Conservation (phyloP, 2,113 vertebrate genomes). For the Galbula dea region DNA sequence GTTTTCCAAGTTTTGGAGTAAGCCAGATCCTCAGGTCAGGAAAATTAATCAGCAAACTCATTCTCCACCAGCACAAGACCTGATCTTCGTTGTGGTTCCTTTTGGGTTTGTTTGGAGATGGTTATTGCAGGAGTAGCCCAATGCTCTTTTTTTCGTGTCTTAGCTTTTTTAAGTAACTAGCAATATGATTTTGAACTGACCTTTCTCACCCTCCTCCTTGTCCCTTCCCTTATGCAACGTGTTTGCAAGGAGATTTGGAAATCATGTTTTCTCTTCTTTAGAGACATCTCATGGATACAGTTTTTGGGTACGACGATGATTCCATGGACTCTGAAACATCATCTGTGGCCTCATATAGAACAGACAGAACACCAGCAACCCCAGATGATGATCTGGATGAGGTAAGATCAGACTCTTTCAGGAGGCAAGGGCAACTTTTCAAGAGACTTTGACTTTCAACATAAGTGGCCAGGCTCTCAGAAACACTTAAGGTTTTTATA, state of each 20-base stretch:
- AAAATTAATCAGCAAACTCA: background rate
- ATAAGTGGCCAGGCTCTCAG: background rate
- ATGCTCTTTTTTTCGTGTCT: background rate
- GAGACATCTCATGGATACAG: conserved; percentile 93
- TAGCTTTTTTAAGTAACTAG: background rate
- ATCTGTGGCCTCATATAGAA: conserved; percentile 92
- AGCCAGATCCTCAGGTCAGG: background rate
- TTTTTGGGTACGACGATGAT: conserved; percentile 95
- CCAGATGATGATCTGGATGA: conserved; percentile 93
- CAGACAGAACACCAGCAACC: conserved; percentile 94
- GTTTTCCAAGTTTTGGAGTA: background rate
- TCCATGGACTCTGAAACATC: conserved; percentile 98
- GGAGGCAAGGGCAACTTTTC: background rate
- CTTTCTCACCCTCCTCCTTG: background rate
- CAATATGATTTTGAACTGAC: background rate
- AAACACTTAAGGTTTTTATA: background rate
- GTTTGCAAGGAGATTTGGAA: background rate
- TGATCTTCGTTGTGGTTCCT: background rate
- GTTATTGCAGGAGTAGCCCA: background rate
- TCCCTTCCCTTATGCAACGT: background rate
- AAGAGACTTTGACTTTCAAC: background rate
- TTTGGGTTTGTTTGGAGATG: background rate
- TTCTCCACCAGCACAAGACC: background rate
- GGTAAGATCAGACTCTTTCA: conserved; percentile 69
- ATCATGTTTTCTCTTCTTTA: conserved; percentile 48